Evolutionary conservation across 2,113 vertebrate species (phyloP).

Genomic region (Gallinago jamesoni): DNA sequence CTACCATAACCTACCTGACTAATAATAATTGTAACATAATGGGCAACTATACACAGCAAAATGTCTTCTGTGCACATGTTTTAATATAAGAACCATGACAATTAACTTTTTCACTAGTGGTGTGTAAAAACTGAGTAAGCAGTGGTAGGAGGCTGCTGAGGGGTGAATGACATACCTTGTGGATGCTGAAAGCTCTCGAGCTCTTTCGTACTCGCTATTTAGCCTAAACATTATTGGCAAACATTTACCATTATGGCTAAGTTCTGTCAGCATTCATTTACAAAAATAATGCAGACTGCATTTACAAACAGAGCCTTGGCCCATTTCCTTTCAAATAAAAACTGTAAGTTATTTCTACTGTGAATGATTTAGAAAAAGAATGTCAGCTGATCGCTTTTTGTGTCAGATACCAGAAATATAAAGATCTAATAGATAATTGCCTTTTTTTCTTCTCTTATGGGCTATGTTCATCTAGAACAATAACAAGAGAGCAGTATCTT

Average conservation of each 20-base stretch:
- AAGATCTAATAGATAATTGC: background rate
- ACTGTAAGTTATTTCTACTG: background rate
- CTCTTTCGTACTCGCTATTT: background rate
- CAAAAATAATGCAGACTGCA: background rate
- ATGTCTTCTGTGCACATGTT: background rate
- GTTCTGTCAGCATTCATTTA: background rate
- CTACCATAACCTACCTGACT: background rate
- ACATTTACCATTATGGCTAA: background rate
- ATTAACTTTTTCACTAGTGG: background rate
- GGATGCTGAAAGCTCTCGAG: background rate
- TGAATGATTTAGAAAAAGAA: background rate
- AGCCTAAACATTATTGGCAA: background rate
- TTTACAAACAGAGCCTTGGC: background rate
- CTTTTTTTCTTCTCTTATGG: background rate
- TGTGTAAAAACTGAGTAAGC: background rate
- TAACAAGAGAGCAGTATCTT: background rate
- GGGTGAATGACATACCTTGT: background rate
- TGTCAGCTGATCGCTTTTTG: background rate
- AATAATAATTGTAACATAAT: background rate
- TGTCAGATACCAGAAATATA: background rate
- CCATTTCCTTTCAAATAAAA: conserved; percentile 15
- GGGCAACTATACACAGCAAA: background rate
- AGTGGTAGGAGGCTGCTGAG: background rate
- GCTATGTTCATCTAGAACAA: background rate
- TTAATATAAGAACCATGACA: background rate